These are phyloP conservation scores for Panurus biarmicus DNA, from an alignment of 2,113 vertebrate species.

Conservation along the genomic window DNA sequence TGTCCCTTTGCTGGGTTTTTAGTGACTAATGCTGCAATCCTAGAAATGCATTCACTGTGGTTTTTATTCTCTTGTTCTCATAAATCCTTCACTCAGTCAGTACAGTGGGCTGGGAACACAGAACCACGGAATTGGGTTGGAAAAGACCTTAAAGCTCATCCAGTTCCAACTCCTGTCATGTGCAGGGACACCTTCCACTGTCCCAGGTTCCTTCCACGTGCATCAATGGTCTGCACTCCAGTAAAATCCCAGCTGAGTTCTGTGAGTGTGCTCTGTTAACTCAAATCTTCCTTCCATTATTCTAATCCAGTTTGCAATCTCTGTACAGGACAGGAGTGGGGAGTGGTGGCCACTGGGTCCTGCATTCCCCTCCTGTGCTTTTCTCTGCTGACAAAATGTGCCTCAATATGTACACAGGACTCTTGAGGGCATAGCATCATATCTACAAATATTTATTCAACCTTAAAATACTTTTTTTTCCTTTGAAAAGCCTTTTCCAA, in stretches of 20 bases:
- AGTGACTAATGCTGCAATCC: neutral
- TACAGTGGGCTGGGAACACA: neutral
- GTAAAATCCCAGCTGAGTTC: neutral
- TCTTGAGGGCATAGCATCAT: neutral
- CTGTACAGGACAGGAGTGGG: accelerated
- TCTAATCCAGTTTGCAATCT: neutral
- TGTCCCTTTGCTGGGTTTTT: neutral
- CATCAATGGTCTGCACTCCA: neutral
- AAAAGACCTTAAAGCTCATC: neutral
- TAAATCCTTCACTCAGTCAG: neutral
- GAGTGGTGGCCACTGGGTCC: neutral
- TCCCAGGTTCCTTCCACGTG: neutral
- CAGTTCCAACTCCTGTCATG: neutral
- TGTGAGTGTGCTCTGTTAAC: neutral
- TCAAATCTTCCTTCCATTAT: neutral
- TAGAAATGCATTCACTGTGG: neutral
- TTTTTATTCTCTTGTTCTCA: neutral
- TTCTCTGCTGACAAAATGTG: neutral
- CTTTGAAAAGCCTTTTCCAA: neutral
- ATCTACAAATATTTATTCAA: slow-evolving; percentile 3
- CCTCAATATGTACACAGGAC: neutral
- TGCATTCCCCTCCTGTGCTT: neutral
- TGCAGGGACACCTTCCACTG: neutral
- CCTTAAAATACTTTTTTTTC: neutral
- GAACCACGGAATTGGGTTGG: neutral